phyloP scores from a whole-genome alignment of 2,888 invertebrate genomes.

The Phortica okadai region DNA sequence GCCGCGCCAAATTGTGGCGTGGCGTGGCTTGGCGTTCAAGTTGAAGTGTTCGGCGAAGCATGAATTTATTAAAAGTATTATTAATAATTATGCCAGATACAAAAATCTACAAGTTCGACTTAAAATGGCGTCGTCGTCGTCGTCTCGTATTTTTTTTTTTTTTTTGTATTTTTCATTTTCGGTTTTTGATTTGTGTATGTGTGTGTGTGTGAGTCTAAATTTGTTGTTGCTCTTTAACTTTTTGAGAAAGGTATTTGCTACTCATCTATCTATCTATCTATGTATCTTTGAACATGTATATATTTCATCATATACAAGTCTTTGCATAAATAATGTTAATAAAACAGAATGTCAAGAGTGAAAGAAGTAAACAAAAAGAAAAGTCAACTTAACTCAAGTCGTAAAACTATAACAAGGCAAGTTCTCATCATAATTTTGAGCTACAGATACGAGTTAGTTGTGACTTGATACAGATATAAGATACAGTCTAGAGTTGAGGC shows the following conservation, averaged over 20 bases:
- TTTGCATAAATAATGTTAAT: constrained; percentile 40
- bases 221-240: constrained; percentile 1
- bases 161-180: background rate
- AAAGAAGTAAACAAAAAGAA: background rate
- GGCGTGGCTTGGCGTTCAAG: background rate
- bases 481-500: background rate
- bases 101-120: constrained; percentile 8
- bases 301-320: background rate
- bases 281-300: constrained; percentile 30
- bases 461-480: background rate
- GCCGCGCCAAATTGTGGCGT: too few relatives aligned
- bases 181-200: too few relatives aligned
- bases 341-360: constrained; percentile 14
- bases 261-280: constrained; percentile 43
- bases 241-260: constrained; percentile 30
- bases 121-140: constrained; percentile 16
- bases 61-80: constrained; percentile 51
- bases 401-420: constrained; percentile 62
- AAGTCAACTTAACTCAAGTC: background rate
- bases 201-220: too few relatives aligned
- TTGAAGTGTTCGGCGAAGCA: constrained; percentile 42
- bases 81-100: constrained; percentile 49
- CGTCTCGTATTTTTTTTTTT: constrained; percentile 4
- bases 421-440: constrained; percentile 58
- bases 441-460: background rate